phyloP scores from a whole-genome alignment of 2,797 vertebrate species.

The Catamblyrhynchus diadema region DNA sequence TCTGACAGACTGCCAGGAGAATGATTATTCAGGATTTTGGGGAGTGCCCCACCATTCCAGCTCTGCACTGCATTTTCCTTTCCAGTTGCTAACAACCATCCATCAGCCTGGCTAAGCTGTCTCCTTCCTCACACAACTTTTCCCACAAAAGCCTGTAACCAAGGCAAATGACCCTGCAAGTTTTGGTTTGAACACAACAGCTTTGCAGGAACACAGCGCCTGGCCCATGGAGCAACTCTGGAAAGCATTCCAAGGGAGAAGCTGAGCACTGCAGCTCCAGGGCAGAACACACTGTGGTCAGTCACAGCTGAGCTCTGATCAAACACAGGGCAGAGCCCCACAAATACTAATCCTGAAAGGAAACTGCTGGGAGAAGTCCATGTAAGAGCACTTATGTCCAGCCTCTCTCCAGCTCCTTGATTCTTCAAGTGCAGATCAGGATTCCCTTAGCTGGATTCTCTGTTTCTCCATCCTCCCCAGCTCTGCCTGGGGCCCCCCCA shows the following conservation, averaged over 20 bases:
- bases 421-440: rapidly evolving
- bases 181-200: neutral
- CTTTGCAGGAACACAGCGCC: neutral
- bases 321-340: neutral
- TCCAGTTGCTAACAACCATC: neutral
- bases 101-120: neutral
- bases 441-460: neutral
- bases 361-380: neutral
- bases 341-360: neutral
- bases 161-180: neutral
- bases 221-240: rapidly evolving
- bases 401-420: neutral
- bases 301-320: neutral
- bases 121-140: neutral
- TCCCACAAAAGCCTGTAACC: neutral
- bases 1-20: neutral
- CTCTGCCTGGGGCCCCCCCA: neutral
- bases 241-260: neutral
- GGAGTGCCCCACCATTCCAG: neutral
- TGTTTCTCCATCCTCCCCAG: neutral
- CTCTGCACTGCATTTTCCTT: neutral
- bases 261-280: neutral
- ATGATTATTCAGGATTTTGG: neutral
- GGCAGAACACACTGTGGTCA: rapidly evolving
- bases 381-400: neutral